Evolutionary conservation across 2,888 invertebrate species (phyloP), one percentile per base, ranked within the genome.

Genomic region (Andrena camellia): DNA sequence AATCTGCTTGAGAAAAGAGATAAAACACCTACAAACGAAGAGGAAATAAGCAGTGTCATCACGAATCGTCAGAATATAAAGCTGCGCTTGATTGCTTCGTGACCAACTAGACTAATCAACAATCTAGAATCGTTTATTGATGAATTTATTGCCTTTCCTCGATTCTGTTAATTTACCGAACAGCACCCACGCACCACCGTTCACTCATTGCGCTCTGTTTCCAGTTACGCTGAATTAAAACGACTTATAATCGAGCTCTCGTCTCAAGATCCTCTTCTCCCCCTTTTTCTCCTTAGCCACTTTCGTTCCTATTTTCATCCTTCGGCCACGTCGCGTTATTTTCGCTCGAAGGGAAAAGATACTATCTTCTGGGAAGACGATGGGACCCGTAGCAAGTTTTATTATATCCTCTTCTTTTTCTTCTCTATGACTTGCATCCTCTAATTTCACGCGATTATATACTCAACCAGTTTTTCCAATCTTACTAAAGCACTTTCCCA

Each of bases 261-360:
- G 62, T 62, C 63, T 75, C 72, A 59, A 63, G 79, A 73, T 68
- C 62, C 42, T 42, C 70, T 66, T 69, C 26, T 64, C 71, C 78
- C 64, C 69, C 59, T 75, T 66, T 74, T 77, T 50, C 77, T 63
- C 62, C 64, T 73, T 70, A 82, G 73, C 73, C 35, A 80, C 73
- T 81, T 69, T 78, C 81, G 78, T 74, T 88, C 82, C 73, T 86
- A 79, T 84, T 85, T 86, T 64, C 85, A 86, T 80, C 83, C 78
- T 76, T 71, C 81, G 54, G 29, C 57, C 64, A 20, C 62, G 78
- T 74, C 83, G 79, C 84, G 86, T 87, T 83, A 84, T 87, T 89
- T 88, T 88, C 80, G 72, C 84, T 78, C 78, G 76, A 63, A 66
- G 80, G 82, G 84, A 78, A 82, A 81, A 83, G 85, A 85, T 82